These are phyloP conservation scores for Acipenser ruthenus DNA, from an alignment of 2,797 vertebrate genomes.

Conservation along the genomic window DNA sequence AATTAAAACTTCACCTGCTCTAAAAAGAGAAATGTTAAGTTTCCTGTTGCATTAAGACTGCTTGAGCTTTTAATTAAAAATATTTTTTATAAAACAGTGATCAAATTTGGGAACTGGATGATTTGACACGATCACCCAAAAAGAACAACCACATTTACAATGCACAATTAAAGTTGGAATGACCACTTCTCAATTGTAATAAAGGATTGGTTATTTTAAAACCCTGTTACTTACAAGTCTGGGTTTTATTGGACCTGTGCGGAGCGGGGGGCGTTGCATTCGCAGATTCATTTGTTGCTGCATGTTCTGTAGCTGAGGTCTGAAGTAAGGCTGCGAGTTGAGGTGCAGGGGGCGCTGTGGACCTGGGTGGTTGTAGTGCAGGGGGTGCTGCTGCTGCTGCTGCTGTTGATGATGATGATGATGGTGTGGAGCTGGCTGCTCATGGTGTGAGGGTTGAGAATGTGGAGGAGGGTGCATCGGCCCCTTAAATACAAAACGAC, in stretches of 20 bases:
- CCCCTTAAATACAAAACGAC: conserved; percentile 43
- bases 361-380: conserved; percentile 46
- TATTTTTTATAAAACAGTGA: no score
- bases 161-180: conserved; percentile 5
- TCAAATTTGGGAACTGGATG: no score
- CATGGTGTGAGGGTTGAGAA: conserved; percentile 67
- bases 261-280: conserved; percentile 62
- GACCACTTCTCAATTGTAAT: neutral
- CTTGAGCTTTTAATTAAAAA: no score
- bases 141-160: neutral
- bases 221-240: conserved; percentile 70
- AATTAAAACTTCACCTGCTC: neutral
- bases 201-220: neutral
- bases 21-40: no score
- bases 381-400: conserved; percentile 53
- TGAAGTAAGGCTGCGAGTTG: conserved; percentile 77
- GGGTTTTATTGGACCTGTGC: conserved; percentile 62
- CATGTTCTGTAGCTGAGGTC: conserved; percentile 66
- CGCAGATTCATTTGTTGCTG: conserved; percentile 70
- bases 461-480: conserved; percentile 72
- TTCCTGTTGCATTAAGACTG: no score
- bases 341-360: conserved; percentile 77
- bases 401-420: conserved; percentile 59
- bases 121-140: neutral
- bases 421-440: conserved; percentile 61